These are phyloP conservation scores for Solenodon paradoxus DNA, from an alignment of 2,113 vertebrate genomes.

Conservation along the genomic window DNA sequence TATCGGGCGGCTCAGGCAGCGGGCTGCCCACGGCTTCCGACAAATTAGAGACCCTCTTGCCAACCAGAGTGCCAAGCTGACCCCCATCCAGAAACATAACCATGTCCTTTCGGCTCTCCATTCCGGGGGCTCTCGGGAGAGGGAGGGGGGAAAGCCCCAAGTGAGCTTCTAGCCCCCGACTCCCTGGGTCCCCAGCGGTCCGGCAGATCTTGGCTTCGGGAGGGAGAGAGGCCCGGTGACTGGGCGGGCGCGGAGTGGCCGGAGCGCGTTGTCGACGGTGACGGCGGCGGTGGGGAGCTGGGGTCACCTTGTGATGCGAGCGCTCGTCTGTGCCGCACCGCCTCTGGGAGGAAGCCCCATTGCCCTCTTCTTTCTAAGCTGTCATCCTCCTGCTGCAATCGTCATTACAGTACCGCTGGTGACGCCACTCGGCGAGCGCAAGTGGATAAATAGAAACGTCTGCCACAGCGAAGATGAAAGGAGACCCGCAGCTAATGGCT, in stretches of 20 bases:
- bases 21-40: constrained; percentile 88
- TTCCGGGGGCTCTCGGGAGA: constrained; percentile 78
- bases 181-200: constrained; percentile 72
- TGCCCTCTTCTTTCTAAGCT: constrained; percentile 95
- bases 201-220: constrained; percentile 61
- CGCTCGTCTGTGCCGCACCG: constrained; percentile 89
- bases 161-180: constrained; percentile 54
- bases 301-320: constrained; percentile 93
- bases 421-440: constrained; percentile 96
- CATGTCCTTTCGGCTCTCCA: constrained; percentile 96
- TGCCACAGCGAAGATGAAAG: constrained; percentile 87
- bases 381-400: constrained; percentile 97
- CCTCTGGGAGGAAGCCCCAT: constrained; percentile 98
- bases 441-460: constrained; percentile 93
- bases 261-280: constrained; percentile 33
- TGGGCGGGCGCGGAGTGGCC: background rate
- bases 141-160: constrained; percentile 62
- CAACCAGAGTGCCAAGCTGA: constrained; percentile 87
- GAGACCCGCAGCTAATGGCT: constrained; percentile 85
- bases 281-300: constrained; percentile 77
- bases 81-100: constrained; percentile 92
- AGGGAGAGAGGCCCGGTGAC: constrained; percentile 40
- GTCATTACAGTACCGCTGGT: constrained; percentile 94
- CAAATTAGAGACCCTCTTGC: constrained; percentile 89
- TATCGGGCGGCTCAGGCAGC: constrained; percentile 86